Percentiles rank a stretch among this genome's conserved stretches.
These are phyloP conservation scores for Pogonocherus hispidulus DNA, from an alignment of 2,888 invertebrate genomes.

Conservation along the genomic window DNA sequence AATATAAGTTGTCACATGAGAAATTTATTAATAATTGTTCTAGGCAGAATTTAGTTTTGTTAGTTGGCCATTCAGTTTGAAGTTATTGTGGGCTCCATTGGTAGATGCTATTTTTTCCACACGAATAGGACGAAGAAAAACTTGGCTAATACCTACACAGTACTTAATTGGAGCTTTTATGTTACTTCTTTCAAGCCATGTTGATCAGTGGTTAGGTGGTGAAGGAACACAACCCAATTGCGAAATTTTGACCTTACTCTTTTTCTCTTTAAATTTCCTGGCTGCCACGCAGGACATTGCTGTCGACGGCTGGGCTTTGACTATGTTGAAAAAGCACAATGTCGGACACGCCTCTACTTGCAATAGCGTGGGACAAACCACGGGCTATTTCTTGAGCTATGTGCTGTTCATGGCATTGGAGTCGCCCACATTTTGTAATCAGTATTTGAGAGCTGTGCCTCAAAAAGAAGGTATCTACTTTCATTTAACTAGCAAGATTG, in stretches of 20 bases:
- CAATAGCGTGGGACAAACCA: conserved; percentile 98
- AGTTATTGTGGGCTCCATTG: conserved; percentile 98
- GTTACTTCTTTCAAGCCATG: conserved; percentile 83
- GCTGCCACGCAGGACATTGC: conserved; percentile 99
- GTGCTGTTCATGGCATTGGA: conserved; percentile 96
- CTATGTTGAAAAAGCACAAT: conserved; percentile 96
- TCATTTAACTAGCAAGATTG: conserved; percentile 58
- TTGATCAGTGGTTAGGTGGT: conserved; percentile 79
- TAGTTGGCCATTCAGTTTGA: conserved; percentile 93
- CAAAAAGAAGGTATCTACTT: conserved; percentile 74
- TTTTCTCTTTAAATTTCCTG: conserved; percentile 93
- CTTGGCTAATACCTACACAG: conserved; percentile 95
- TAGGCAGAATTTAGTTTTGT: conserved; percentile 94
- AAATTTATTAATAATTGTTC: conserved; percentile 47
- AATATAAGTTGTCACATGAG: not conserved
- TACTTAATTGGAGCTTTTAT: conserved; percentile 92
- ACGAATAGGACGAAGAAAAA: conserved; percentile 92
- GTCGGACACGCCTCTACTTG: conserved; percentile 99
- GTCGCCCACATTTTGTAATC: conserved; percentile 96
- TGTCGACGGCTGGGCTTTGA: conserved; percentile 99
- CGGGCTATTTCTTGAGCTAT: conserved; percentile 97
- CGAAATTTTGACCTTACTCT: conserved; percentile 83
- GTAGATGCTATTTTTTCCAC: conserved; percentile 92
- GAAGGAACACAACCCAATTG: conserved; percentile 77
- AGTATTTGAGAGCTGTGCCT: conserved; percentile 84